These are phyloP conservation scores for Platichthys flesus DNA, from an alignment of 2,113 vertebrate species.

Conservation along the genomic window DNA sequence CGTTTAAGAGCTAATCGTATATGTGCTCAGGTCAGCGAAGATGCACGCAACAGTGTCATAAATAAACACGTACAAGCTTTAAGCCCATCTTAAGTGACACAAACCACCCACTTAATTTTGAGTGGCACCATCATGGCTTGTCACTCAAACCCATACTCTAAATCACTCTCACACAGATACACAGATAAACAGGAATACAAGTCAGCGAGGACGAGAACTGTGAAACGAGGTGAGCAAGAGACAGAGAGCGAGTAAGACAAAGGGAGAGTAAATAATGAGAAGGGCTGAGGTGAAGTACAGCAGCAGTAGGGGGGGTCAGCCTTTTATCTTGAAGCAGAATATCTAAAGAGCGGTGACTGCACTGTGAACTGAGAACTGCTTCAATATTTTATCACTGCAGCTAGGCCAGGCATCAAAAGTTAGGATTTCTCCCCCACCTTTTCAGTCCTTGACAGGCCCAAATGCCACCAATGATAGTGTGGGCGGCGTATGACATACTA, in stretches of 20 bases:
- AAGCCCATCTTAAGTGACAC: background rate
- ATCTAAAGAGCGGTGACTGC: constrained; percentile 59
- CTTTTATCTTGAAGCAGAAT: constrained; percentile 77
- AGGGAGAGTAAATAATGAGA: constrained; percentile 39
- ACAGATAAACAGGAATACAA: background rate
- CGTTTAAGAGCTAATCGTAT: background rate
- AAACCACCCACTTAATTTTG: background rate
- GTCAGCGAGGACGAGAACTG: background rate
- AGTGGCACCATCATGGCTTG: background rate
- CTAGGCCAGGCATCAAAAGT: constrained; percentile 52
- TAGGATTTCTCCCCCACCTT: constrained; percentile 7
- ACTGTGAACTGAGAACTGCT: constrained; percentile 53
- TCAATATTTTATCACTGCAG: constrained; percentile 74
- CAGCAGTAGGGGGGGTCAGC: constrained; percentile 37
- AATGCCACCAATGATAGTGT: constrained; percentile 46
- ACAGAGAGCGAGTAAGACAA: constrained; percentile 15
- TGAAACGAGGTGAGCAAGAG: constrained; percentile 17
- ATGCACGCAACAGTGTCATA: background rate
- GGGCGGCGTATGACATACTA: constrained; percentile 15
- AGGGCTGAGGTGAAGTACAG: constrained; percentile 48
- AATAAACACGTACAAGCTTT: background rate
- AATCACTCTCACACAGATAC: background rate
- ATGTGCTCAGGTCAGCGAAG: background rate
- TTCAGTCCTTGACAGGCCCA: constrained; percentile 45
- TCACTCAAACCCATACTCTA: background rate